A percentile compares a stretch with the other conserved stretches of the same genome.
phyloP scores from a whole-genome alignment of 1,140 invertebrate genomes.

The Drosophila melanogaster region Release_6_plus_ISO1_MT NT_033777.3:21866501-21867000 shows the following conservation, averaged over 20 bases:
- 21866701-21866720: constrained; percentile 26
- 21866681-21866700: constrained; percentile 23
- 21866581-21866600: constrained; percentile 53
- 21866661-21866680: constrained; percentile 36
- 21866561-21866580: constrained; percentile 29
- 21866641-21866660: constrained; percentile 52
- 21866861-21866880: constrained; percentile 85
- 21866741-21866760: not conserved
- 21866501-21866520: constrained; percentile 29
- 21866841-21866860: constrained; percentile 87
- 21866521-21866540: constrained; percentile 1
- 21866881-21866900: constrained; percentile 63
- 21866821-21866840: constrained; percentile 86
- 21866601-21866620: constrained; percentile 48
- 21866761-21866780: constrained; percentile 65
- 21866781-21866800: constrained; percentile 85
- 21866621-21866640: constrained; percentile 55
- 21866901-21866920: constrained; percentile 63
- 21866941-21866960: constrained; percentile 85
- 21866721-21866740: too few species aligned
- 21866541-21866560: constrained; percentile 19
- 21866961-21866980: constrained; percentile 85
- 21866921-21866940: constrained; percentile 85
- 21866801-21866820: constrained; percentile 86
- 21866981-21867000: constrained; percentile 62